phyloP scores from a whole-genome alignment of 2,113 vertebrate genomes.

The Triplophysa dalaica region DNA sequence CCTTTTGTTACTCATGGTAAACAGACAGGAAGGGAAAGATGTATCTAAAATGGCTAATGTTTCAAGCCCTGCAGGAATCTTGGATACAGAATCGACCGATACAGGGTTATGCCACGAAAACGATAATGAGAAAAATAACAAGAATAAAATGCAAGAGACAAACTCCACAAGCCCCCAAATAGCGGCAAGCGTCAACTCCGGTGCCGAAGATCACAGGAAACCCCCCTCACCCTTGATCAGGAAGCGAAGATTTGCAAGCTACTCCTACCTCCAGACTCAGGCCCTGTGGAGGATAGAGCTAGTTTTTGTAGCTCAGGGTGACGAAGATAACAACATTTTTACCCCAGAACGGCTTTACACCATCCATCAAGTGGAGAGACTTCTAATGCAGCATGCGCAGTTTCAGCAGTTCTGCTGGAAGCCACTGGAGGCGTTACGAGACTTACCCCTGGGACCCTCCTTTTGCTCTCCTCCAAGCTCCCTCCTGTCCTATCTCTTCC shows the following conservation, averaged over 20 bases:
- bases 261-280: constrained; percentile 87
- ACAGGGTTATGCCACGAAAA: background rate
- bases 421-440: constrained; percentile 87
- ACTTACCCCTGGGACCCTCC: constrained; percentile 89
- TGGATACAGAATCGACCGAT: constrained; percentile 35
- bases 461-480: constrained; percentile 93
- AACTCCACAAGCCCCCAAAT: constrained; percentile 34
- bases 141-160: background rate
- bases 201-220: background rate
- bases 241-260: constrained; percentile 66
- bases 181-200: background rate
- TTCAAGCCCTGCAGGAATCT: background rate
- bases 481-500: constrained; percentile 94
- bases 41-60: constrained; percentile 47
- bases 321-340: constrained; percentile 89
- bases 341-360: constrained; percentile 90
- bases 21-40: constrained; percentile 36
- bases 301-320: constrained; percentile 90
- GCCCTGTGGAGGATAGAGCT: constrained; percentile 95
- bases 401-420: constrained; percentile 98
- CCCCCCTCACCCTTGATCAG: constrained; percentile 46
- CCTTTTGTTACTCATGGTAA: constrained; percentile 82
- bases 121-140: constrained; percentile 15
- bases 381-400: constrained; percentile 92
- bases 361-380: constrained; percentile 87